Conservation (phyloP, 2,888 invertebrate species). For the Fissipunctia ypsillon region DNA sequence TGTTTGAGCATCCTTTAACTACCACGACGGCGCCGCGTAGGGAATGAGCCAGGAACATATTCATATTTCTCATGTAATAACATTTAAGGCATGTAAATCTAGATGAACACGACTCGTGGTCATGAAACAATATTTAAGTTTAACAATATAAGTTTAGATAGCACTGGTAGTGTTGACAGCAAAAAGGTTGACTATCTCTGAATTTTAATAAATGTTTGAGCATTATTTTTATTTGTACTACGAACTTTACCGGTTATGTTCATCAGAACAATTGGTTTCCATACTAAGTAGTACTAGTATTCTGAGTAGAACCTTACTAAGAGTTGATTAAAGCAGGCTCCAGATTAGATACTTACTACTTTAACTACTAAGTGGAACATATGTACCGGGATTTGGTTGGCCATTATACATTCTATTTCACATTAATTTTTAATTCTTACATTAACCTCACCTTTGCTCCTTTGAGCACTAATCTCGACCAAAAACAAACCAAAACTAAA, state of each 20-base stretch:
- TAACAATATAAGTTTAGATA: neutral
- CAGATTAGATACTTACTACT: neutral
- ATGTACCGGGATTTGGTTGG: neutral
- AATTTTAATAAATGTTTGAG: neutral
- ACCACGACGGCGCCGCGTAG: neutral
- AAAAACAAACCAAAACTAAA: neutral
- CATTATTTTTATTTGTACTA: neutral
- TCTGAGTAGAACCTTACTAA: neutral
- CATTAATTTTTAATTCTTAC: neutral
- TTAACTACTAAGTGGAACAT: neutral
- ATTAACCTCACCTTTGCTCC: neutral
- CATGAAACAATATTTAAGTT: neutral
- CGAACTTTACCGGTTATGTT: neutral
- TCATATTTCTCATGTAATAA: neutral
- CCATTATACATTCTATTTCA: neutral
- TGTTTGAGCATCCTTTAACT: conserved; percentile 32
- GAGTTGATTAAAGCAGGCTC: neutral
- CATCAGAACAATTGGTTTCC: neutral
- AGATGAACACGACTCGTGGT: neutral
- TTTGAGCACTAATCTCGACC: neutral
- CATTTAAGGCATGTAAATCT: neutral
- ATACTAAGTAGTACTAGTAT: too few relatives aligned
- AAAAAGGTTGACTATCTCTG: neutral
- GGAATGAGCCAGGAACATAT: neutral
- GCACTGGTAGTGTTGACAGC: neutral